Evolutionary conservation across 2,888 invertebrate genomes (phyloP).

Genomic region (Diploptera punctata): DNA sequence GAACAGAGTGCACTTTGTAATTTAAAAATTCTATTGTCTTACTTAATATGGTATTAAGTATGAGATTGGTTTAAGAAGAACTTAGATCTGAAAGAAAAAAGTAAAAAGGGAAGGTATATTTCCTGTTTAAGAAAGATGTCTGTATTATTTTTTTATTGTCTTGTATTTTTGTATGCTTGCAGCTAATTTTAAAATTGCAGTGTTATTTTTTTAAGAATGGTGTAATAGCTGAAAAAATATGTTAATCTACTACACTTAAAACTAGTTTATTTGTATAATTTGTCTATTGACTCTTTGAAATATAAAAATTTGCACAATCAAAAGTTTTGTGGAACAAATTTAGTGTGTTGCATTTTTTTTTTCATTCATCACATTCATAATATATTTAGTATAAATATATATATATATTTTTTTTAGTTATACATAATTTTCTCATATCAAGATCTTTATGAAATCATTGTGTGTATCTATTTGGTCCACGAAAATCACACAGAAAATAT

Average conservation of each 20-base stretch:
- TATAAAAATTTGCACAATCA: slow-evolving; percentile 4
- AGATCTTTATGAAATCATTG: slow-evolving; percentile 27
- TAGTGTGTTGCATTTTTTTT: background rate
- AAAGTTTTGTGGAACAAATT: slow-evolving; percentile 1
- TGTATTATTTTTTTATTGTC: slow-evolving; percentile 36
- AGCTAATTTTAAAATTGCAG: slow-evolving; percentile 38
- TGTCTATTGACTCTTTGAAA: background rate
- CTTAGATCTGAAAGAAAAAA: slow-evolving; percentile 23
- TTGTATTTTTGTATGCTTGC: slow-evolving; percentile 43
- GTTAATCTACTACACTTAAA: slow-evolving; percentile 17
- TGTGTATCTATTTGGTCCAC: background rate
- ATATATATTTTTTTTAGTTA: background rate
- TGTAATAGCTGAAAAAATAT: slow-evolving; percentile 22
- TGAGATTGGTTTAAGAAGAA: slow-evolving; percentile 27
- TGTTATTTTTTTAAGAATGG: slow-evolving; percentile 41
- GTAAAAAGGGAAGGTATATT: slow-evolving; percentile 21
- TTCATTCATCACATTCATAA: slow-evolving; percentile 6
- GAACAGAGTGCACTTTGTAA: slow-evolving; percentile 41
- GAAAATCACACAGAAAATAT: background rate
- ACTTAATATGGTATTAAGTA: slow-evolving; percentile 34
- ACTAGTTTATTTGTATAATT: slow-evolving; percentile 4
- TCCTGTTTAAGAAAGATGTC: slow-evolving; percentile 27
- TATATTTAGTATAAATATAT: background rate
- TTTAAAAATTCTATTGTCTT: slow-evolving; percentile 31
- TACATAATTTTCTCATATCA: no score